These are phyloP conservation scores for Ptyas mucosa DNA, from an alignment of 2,113 vertebrate species.

Conservation along the genomic window DNA sequence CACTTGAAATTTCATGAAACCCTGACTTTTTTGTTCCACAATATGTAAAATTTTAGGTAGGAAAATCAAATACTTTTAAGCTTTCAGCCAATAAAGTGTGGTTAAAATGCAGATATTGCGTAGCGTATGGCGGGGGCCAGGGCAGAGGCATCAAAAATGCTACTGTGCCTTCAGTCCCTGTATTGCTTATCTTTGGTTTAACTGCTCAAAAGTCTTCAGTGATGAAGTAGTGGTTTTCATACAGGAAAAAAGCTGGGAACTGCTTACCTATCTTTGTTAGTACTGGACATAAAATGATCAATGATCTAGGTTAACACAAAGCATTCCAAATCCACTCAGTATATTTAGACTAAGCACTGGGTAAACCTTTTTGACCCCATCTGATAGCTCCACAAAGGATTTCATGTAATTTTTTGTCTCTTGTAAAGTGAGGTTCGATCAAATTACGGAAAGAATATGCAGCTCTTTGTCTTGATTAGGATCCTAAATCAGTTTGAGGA, in stretches of 20 bases:
- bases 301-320: background rate
- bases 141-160: background rate
- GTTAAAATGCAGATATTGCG: background rate
- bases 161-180: background rate
- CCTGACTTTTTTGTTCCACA: background rate
- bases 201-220: background rate
- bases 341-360: background rate
- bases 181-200: background rate
- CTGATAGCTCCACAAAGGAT: background rate
- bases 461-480: background rate
- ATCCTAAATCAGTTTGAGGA: conserved; percentile 3
- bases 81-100: background rate
- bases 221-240: background rate
- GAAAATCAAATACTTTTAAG: background rate
- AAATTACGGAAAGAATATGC: background rate
- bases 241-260: background rate
- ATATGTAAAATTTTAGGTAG: background rate
- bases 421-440: background rate
- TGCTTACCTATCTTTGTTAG: background rate
- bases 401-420: background rate
- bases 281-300: background rate
- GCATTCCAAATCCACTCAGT: background rate
- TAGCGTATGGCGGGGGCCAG: background rate
- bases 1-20: background rate
- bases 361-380: background rate